Conservation (phyloP, 2,888 invertebrate genomes). For the Andrena dorsata region DNA sequence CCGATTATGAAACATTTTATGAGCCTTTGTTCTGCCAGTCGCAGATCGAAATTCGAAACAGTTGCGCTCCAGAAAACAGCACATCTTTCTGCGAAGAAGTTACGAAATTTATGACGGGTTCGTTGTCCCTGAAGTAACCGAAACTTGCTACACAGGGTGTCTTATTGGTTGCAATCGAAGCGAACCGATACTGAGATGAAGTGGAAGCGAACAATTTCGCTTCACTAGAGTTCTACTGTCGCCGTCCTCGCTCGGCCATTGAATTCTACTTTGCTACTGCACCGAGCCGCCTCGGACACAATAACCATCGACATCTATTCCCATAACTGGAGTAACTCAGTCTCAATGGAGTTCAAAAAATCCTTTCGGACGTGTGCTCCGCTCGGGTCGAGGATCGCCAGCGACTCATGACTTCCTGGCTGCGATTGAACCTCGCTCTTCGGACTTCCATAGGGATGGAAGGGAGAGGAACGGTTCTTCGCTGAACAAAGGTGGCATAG, state of each 20-base stretch:
- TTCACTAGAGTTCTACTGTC: neutral
- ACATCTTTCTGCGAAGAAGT: neutral
- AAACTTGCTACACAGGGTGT: too few species aligned
- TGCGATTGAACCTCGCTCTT: neutral
- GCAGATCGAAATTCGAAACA: too few species aligned
- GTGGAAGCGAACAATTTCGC: neutral
- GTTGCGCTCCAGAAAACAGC: too few species aligned
- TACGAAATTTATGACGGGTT: too few species aligned
- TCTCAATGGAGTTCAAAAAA: neutral
- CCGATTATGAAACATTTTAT: neutral
- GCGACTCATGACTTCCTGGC: neutral
- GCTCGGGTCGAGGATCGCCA: neutral
- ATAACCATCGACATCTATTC: constrained; percentile 6
- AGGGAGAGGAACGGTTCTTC: neutral
- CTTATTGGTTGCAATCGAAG: too few species aligned
- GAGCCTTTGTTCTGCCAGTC: too few species aligned
- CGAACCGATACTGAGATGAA: too few species aligned
- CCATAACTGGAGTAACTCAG: constrained; percentile 16
- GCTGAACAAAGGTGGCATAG: neutral
- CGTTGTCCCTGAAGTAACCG: too few species aligned
- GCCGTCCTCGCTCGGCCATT: neutral
- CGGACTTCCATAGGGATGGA: neutral
- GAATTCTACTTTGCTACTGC: neutral
- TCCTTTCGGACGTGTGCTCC: neutral
- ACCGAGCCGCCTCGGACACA: neutral